Conservation (phyloP, 2,797 vertebrate genomes). For the Muraenolepis orangiensis region DNA sequence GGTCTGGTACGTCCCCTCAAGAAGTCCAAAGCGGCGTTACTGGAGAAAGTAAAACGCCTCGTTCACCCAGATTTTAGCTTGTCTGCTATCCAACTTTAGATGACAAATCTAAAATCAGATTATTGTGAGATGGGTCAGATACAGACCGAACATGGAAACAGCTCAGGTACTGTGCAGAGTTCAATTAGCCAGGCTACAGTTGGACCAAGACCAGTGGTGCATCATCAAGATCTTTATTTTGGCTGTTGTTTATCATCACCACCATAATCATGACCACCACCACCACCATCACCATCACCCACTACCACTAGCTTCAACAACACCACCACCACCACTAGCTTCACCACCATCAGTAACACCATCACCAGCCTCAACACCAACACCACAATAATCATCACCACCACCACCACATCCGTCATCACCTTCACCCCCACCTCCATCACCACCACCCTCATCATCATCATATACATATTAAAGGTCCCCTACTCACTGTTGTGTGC, state of each 20-base stretch:
- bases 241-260: not conserved
- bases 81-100: not conserved
- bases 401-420: too few species aligned
- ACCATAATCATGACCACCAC: not conserved
- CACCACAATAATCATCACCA: not conserved
- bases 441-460: not conserved
- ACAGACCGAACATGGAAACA: not conserved
- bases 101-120: not conserved
- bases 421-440: not conserved
- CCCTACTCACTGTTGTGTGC: constrained; percentile 88
- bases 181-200: not conserved
- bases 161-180: not conserved
- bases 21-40: not conserved
- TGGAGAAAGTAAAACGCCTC: not conserved
- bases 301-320: not conserved
- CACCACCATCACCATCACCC: not conserved
- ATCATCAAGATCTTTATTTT: not conserved
- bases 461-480: not conserved
- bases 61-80: not conserved
- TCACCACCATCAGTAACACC: not conserved
- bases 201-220: not conserved
- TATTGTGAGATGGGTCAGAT: not conserved
- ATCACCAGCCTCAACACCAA: not conserved
- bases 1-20: not conserved
- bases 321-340: not conserved